Percentiles rank a stretch among this genome's conserved stretches.
These are phyloP conservation scores for Eriocheir sinensis DNA, from an alignment of 1,140 invertebrate genomes.

Conservation along the genomic window DNA sequence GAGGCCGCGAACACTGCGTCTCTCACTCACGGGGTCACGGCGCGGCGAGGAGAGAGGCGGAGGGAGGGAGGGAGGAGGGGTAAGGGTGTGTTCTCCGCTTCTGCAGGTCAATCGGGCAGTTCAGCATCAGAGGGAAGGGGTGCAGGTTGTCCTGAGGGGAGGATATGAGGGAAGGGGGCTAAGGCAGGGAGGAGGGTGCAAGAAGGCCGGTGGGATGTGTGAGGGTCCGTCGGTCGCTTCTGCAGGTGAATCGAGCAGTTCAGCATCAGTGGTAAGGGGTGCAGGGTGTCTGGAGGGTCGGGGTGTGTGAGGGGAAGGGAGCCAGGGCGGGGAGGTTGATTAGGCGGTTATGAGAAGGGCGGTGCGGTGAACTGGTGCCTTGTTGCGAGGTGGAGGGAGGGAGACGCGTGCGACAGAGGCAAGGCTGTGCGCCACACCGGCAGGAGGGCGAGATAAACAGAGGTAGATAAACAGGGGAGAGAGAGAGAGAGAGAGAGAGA, in stretches of 20 bases:
- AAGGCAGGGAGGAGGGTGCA: not conserved
- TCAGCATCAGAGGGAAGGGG: not conserved
- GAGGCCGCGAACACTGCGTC: too few species aligned
- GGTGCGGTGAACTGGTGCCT: not conserved
- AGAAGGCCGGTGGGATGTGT: not conserved
- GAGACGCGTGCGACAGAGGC: not conserved
- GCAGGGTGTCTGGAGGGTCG: not conserved
- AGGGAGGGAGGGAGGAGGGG: too few species aligned
- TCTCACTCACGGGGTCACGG: too few species aligned
- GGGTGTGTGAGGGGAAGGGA: not conserved
- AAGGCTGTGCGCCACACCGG: not conserved
- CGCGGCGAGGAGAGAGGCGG: too few species aligned
- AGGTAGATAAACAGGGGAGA: not conserved
- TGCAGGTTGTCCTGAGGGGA: not conserved
- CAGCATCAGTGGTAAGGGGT: not conserved
- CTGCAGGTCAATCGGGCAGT: not conserved
- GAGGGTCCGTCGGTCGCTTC: not conserved
- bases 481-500: not conserved
- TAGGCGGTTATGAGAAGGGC: not conserved
- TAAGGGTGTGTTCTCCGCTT: not conserved
- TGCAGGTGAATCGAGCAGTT: not conserved
- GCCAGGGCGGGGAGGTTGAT: not conserved
- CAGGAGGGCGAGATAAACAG: not conserved
- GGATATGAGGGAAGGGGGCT: not conserved
- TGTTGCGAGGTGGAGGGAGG: not conserved